Percentiles rank a stretch among this genome's conserved stretches.
phyloP scores from a whole-genome alignment of 2,797 vertebrate species.

The Borostomias antarcticus region DNA sequence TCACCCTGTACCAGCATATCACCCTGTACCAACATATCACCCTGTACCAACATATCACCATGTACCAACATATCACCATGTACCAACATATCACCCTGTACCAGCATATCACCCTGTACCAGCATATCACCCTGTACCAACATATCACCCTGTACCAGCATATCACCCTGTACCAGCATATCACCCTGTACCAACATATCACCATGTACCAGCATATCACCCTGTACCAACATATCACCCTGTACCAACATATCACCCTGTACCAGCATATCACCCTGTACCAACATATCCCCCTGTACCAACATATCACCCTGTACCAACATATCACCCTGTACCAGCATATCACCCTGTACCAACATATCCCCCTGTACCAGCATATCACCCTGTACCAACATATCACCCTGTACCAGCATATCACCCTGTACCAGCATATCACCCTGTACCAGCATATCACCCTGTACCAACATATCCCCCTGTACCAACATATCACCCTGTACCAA shows the following conservation, averaged over 20 bases:
- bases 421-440: slow-evolving; percentile 70
- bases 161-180: slow-evolving; percentile 58
- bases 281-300: slow-evolving; percentile 73
- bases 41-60: slow-evolving; percentile 67
- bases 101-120: slow-evolving; percentile 36
- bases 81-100: slow-evolving; percentile 72
- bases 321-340: too few relatives aligned
- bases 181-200: slow-evolving; percentile 63
- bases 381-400: slow-evolving; percentile 63
- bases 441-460: slow-evolving; percentile 31
- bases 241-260: slow-evolving; percentile 70
- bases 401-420: too few relatives aligned
- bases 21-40: too few relatives aligned
- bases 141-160: too few relatives aligned
- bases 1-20: slow-evolving; percentile 60
- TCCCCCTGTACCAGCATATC: too few relatives aligned
- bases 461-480: slow-evolving; percentile 73
- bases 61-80: slow-evolving; percentile 10
- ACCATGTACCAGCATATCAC: slow-evolving; percentile 67
- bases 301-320: slow-evolving; percentile 46
- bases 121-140: slow-evolving; percentile 63
- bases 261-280: slow-evolving; percentile 31
- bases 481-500: slow-evolving; percentile 46
- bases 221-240: slow-evolving; percentile 58
- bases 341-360: slow-evolving; percentile 58